These are phyloP conservation scores for Psilopogon haemacephalus DNA, from an alignment of 2,113 vertebrate species.

Conservation along the genomic window DNA sequence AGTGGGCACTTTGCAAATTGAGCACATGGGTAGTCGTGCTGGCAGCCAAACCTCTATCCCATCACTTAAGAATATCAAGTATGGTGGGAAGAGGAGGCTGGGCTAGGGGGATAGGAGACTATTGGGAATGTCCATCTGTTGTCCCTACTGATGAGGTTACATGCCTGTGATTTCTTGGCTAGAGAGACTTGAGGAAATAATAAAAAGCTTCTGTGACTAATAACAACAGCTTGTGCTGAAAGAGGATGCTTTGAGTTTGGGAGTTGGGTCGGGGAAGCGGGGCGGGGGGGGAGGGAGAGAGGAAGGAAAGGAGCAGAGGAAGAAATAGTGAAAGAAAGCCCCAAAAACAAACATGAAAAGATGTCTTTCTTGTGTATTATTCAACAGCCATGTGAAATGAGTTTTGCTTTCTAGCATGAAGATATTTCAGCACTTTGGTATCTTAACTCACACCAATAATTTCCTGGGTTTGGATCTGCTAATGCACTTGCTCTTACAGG, in stretches of 20 bases:
- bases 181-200: slow-evolving; percentile 20
- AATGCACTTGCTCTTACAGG: not conserved
- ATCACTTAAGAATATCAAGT: slow-evolving; percentile 19
- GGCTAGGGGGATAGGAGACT: not conserved
- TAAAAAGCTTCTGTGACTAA: slow-evolving; percentile 12
- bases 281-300: not conserved
- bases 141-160: slow-evolving; percentile 23
- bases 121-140: slow-evolving; percentile 59
- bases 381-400: not conserved
- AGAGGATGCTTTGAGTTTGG: not conserved
- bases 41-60: not conserved
- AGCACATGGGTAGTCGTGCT: not conserved
- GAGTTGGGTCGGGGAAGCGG: not conserved
- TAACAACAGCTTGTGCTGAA: slow-evolving; percentile 4
- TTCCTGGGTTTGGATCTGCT: not conserved
- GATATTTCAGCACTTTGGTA: not conserved
- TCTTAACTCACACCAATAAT: slow-evolving; percentile 4
- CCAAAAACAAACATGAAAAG: not conserved
- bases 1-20: not conserved
- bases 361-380: not conserved
- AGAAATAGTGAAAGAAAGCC: not conserved
- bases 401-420: not conserved
- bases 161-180: slow-evolving; percentile 29
- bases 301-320: too few species aligned
- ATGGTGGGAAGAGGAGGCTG: not conserved